phyloP scores from a whole-genome alignment of 2,888 invertebrate species.

The Temnothorax unifasciatus region DNA sequence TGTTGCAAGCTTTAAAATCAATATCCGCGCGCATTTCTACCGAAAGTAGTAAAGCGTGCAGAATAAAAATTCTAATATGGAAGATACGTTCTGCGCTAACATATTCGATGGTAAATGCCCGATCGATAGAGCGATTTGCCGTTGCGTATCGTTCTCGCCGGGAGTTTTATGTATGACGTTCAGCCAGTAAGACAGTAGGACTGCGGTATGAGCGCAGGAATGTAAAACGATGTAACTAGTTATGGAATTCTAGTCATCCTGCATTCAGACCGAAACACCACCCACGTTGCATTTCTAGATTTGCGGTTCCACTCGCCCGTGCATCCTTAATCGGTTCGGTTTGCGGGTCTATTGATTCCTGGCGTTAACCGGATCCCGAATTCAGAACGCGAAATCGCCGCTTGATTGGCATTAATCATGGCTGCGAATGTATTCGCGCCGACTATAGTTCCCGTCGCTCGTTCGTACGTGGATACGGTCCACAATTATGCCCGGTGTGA shows the following conservation, averaged over 20 bases:
- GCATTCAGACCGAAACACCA: constrained; percentile 49
- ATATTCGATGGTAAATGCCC: not conserved
- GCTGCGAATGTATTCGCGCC: constrained; percentile 29
- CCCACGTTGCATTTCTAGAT: constrained; percentile 54
- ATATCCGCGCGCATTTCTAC: not conserved
- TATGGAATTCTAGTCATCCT: constrained; percentile 58
- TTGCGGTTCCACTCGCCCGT: constrained; percentile 59
- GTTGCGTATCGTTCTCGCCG: not conserved
- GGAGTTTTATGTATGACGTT: constrained; percentile 25
- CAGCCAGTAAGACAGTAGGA: constrained; percentile 24
- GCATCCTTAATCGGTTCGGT: constrained; percentile 68
- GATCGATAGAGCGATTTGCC: constrained; percentile 14
- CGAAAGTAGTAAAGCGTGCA: not conserved
- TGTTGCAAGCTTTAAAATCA: not conserved
- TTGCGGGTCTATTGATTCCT: constrained; percentile 67
- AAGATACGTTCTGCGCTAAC: not conserved
- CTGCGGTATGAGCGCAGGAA: constrained; percentile 18
- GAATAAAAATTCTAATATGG: constrained; percentile 2
- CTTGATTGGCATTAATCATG: constrained; percentile 66
- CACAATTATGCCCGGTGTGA: constrained; percentile 6
- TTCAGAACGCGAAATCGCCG: constrained; percentile 65
- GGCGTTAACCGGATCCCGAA: constrained; percentile 65
- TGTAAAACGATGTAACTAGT: constrained; percentile 42
- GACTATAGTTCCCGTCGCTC: constrained; percentile 15
- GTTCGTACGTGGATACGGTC: not conserved